Evolutionary conservation across 2,113 vertebrate genomes (phyloP).

Genomic region (Pterocles orientalis): DNA sequence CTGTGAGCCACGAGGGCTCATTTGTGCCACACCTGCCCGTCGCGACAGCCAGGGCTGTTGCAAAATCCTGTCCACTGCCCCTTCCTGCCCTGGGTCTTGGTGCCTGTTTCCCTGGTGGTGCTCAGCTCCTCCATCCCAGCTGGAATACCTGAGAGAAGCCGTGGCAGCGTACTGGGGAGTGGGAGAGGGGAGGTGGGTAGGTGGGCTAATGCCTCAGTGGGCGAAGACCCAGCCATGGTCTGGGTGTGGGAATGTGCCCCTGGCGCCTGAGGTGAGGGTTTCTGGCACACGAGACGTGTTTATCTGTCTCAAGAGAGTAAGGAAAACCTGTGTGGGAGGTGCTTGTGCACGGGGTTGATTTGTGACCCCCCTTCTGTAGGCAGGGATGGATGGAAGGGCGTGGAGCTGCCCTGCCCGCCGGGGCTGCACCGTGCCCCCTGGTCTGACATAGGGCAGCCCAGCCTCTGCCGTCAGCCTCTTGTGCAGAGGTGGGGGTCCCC

Average conservation of each 20-base stretch:
- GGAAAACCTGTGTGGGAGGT: not conserved
- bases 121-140: not conserved
- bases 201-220: not conserved
- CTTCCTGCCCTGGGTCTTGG: not conserved
- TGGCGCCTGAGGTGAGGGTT: not conserved
- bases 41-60: not conserved
- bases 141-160: not conserved
- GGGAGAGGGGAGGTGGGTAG: not conserved
- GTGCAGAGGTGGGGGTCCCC: not conserved
- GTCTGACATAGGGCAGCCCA: not conserved
- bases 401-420: rapidly evolving
- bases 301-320: not conserved
- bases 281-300: not conserved
- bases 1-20: not conserved
- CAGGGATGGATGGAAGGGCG: not conserved
- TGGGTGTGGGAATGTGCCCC: not conserved
- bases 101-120: not conserved
- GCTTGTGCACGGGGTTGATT: not conserved
- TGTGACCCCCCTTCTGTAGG: not conserved
- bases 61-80: not conserved
- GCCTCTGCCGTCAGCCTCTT: not conserved
- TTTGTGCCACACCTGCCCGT: not conserved
- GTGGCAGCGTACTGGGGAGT: not conserved
- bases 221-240: not conserved
- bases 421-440: not conserved